A percentile compares a stretch with the other conserved stretches of the same genome.
phyloP scores from a whole-genome alignment of 2,113 vertebrate species.

The Lanius collurio region DNA sequence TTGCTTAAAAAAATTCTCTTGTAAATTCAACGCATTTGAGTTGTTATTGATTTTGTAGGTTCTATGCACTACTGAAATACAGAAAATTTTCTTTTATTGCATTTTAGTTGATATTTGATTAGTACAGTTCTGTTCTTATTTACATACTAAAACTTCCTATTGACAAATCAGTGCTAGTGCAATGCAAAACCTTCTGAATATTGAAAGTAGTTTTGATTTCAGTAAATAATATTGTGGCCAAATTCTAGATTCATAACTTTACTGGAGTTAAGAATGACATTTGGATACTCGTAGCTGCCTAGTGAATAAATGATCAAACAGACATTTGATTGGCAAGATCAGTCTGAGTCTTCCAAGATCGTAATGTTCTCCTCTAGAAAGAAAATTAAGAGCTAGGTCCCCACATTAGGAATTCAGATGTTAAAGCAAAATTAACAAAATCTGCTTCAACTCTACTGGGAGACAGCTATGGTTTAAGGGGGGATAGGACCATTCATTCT shows the following conservation, averaged over 20 bases:
- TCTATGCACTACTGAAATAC: neutral
- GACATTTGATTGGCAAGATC: neutral
- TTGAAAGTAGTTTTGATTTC: neutral
- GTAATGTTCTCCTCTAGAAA: neutral
- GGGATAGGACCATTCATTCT: neutral
- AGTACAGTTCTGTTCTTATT: neutral
- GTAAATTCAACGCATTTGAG: neutral
- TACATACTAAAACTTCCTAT: neutral
- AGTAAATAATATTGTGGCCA: neutral
- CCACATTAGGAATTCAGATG: neutral
- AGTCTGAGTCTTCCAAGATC: neutral
- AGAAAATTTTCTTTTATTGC: neutral
- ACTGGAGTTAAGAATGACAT: neutral
- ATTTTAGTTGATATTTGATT: neutral
- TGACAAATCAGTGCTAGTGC: neutral
- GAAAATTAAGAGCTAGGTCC: neutral
- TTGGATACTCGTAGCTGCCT: neutral
- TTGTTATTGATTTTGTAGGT: neutral
- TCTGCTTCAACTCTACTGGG: neutral
- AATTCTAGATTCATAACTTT: neutral
- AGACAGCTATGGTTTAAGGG: neutral
- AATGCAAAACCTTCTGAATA: neutral
- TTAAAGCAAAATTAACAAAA: neutral
- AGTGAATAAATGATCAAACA: neutral
- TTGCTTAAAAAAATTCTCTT: neutral